These are phyloP conservation scores for Pasiphila rectangulata DNA, from an alignment of 2,888 invertebrate genomes.

Conservation along the genomic window DNA sequence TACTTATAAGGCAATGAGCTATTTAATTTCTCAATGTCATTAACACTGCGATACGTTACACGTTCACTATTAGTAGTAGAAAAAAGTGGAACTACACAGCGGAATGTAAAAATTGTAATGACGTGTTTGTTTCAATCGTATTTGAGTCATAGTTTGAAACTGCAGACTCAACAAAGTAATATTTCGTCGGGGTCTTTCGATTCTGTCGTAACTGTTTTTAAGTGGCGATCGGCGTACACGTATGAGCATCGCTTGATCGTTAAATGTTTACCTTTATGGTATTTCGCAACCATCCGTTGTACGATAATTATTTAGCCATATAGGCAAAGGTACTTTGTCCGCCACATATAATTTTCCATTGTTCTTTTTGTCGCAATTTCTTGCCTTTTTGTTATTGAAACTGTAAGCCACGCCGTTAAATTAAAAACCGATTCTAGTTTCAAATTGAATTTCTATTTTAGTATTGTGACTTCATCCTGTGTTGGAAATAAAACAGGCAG, in stretches of 20 bases:
- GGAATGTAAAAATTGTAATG: conserved; percentile 18
- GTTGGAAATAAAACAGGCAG: conserved; percentile 40
- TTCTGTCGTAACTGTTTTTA: conserved; percentile 9
- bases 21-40: conserved; percentile 42
- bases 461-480: conserved; percentile 59
- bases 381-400: conserved; percentile 39
- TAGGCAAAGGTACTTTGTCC: conserved; percentile 12
- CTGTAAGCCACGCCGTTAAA: conserved; percentile 56
- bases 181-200: conserved; percentile 8
- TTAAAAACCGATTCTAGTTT: conserved; percentile 50
- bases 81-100: conserved; percentile 23
- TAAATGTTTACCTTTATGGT: background rate
- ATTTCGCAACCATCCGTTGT: background rate
- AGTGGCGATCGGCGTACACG: background rate
- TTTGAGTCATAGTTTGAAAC: conserved; percentile 9
- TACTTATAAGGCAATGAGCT: conserved; percentile 51
- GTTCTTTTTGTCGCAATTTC: conserved; percentile 38
- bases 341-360: conserved; percentile 29
- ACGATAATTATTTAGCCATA: conserved; percentile 2
- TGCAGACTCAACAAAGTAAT: conserved; percentile 5
- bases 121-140: too few species aligned
- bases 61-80: conserved; percentile 5
- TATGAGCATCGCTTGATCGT: background rate
- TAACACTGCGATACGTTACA: conserved; percentile 15
- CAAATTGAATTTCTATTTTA: conserved; percentile 65